Percentiles rank a stretch among this genome's conserved stretches.
These are phyloP conservation scores for Phalacrocorax carbo DNA, from an alignment of 2,113 vertebrate species.

Conservation along the genomic window DNA sequence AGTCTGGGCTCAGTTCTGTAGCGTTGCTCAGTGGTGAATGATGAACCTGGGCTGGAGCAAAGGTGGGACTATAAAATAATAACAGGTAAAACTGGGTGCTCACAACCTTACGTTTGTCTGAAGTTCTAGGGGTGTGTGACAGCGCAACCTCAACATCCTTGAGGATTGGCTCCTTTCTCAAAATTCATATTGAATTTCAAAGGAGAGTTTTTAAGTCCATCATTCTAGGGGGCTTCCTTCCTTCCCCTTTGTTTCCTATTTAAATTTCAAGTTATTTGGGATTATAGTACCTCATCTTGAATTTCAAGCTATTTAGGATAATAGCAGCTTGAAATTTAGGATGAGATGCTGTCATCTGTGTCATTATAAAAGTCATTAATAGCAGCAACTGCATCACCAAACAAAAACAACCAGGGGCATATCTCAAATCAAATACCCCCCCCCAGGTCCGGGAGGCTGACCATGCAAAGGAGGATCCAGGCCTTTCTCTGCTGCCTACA, in stretches of 20 bases:
- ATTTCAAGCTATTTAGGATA: neutral
- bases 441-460: neutral
- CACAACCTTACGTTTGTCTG: neutral
- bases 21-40: accelerated
- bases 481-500: neutral
- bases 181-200: neutral
- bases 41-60: accelerated
- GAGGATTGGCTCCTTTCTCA: neutral
- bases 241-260: neutral
- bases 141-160: neutral
- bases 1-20: neutral
- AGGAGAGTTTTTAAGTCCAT: neutral
- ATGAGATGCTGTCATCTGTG: neutral
- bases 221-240: neutral
- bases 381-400: neutral
- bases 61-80: neutral
- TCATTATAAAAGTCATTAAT: neutral
- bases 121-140: neutral
- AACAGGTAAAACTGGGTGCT: neutral
- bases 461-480: neutral
- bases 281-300: neutral
- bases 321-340: neutral
- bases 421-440: neutral
- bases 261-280: neutral
- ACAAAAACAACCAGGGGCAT: neutral